phyloP scores from a whole-genome alignment of 2,113 vertebrate species.

The Pomatostomus ruficeps region DNA sequence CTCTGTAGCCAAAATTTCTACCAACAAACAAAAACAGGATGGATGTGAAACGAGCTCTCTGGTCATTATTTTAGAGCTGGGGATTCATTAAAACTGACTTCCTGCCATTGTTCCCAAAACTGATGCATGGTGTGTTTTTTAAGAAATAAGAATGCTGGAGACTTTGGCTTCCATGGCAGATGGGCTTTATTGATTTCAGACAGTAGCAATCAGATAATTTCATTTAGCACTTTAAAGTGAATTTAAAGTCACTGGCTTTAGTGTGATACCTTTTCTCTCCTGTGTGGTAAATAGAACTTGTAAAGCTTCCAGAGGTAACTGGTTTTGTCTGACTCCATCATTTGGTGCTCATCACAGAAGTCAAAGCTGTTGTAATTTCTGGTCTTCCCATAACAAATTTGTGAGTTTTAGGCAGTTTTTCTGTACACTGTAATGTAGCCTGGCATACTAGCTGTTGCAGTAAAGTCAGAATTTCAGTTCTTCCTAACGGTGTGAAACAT shows the following conservation, averaged over 20 bases:
- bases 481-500: background rate
- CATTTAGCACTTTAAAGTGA: background rate
- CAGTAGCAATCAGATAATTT: background rate
- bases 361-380: background rate
- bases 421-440: background rate
- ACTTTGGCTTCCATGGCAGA: background rate
- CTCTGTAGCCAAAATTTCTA: background rate
- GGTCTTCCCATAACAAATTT: background rate
- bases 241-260: background rate
- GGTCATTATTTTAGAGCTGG: background rate
- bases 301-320: background rate
- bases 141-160: background rate
- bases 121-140: background rate
- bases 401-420: background rate
- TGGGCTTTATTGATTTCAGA: background rate
- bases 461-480: background rate
- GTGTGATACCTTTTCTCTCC: background rate
- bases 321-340: background rate
- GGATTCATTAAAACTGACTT: background rate
- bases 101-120: constrained; percentile 15
- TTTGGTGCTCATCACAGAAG: background rate
- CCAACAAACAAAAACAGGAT: background rate
- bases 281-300: background rate
- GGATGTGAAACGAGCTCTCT: background rate
- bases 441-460: background rate